Conservation (phyloP, 2,888 invertebrate species). For the Elmis aenea region DNA sequence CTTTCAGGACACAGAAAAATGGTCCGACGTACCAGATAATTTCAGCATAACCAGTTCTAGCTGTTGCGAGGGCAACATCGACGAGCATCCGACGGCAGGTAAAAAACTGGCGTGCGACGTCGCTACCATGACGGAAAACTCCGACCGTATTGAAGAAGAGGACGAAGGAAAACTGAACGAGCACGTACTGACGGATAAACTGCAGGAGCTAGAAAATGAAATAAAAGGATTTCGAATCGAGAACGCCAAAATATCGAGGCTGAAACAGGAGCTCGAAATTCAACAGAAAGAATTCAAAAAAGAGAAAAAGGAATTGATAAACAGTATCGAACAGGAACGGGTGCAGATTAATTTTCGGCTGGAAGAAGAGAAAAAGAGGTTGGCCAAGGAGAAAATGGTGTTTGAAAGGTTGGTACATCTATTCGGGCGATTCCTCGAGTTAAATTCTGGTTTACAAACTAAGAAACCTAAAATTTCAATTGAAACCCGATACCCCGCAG, state of each 20-base stretch:
- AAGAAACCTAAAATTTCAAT: no score
- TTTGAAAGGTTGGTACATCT: conserved; percentile 42
- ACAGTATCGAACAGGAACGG: conserved; percentile 60
- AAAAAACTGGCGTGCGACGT: conserved; percentile 14
- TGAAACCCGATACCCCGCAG: no score
- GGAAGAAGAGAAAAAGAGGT: conserved; percentile 57
- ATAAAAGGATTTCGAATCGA: conserved; percentile 53
- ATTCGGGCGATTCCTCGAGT: not conserved
- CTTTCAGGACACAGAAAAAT: conserved; percentile 20
- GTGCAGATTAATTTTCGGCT: conserved; percentile 58
- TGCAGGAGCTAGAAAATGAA: conserved; percentile 62
- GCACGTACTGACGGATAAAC: conserved; percentile 56
- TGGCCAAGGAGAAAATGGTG: conserved; percentile 56
- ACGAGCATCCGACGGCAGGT: not conserved
- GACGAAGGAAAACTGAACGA: conserved; percentile 47
- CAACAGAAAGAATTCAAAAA: conserved; percentile 53
- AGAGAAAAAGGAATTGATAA: conserved; percentile 50
- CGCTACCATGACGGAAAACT: conserved; percentile 14
- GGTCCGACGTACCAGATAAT: conserved; percentile 7
- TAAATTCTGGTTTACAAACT: no score
- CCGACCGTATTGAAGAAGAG: conserved; percentile 35
- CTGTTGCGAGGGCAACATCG: not conserved
- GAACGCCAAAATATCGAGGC: conserved; percentile 46
- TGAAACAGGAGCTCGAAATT: conserved; percentile 42
- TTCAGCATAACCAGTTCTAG: not conserved